Conservation (phyloP, 92 coral and sea anemone genomes). For the Heliopora coerulea region DNA sequence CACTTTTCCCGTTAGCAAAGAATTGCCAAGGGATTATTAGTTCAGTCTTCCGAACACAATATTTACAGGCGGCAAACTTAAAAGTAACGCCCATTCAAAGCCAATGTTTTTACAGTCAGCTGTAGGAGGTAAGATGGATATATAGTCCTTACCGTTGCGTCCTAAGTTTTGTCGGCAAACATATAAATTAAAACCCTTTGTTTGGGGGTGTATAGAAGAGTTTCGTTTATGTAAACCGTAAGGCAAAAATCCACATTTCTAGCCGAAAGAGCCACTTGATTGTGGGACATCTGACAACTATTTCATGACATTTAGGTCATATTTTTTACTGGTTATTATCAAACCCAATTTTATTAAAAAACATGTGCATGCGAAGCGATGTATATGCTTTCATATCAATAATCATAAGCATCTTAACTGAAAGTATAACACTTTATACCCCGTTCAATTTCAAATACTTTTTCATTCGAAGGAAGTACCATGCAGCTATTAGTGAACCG, state of each 20-base stretch:
- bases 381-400: too few species aligned
- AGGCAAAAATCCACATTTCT: too few species aligned
- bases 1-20: too few species aligned
- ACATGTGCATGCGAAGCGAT: too few species aligned
- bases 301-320: too few species aligned
- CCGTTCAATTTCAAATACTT: too few species aligned
- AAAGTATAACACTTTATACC: too few species aligned
- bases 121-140: background rate
- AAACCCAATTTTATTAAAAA: too few species aligned
- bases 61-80: background rate
- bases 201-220: background rate
- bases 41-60: background rate
- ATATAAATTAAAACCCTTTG: background rate
- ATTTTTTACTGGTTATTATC: too few species aligned
- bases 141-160: background rate
- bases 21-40: background rate
- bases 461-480: too few species aligned
- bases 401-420: too few species aligned
- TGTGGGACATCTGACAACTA: background rate
- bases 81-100: background rate
- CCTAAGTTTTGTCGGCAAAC: background rate
- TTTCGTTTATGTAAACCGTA: background rate
- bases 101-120: background rate
- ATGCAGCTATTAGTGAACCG: too few species aligned
- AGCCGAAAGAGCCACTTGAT: background rate